Conservation (phyloP, 2,113 vertebrate genomes). For the Varanus salvator region DNA sequence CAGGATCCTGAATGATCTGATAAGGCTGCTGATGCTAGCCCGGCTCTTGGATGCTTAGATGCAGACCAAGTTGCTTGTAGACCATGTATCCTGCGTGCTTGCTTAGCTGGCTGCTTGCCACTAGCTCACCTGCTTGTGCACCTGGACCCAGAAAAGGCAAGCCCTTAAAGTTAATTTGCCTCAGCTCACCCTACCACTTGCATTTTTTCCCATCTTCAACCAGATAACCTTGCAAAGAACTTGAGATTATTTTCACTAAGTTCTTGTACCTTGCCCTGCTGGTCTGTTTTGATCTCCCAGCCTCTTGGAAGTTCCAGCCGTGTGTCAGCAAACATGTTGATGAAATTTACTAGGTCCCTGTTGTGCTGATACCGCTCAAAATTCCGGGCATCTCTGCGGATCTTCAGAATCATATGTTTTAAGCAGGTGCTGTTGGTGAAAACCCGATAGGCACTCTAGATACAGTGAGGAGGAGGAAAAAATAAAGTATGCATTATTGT, state of each 20-base stretch:
- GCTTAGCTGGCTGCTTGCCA: too few species aligned
- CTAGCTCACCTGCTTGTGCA: background rate
- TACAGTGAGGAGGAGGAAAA: slow-evolving; percentile 37
- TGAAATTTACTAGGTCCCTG: slow-evolving; percentile 95
- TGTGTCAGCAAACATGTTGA: slow-evolving; percentile 96
- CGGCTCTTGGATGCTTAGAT: background rate
- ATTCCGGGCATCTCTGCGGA: slow-evolving; percentile 93
- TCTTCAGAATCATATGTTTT: slow-evolving; percentile 99
- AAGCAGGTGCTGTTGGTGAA: slow-evolving; percentile 98
- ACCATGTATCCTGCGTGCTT: background rate
- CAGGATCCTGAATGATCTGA: background rate
- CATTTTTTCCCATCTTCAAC: background rate
- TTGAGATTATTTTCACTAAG: background rate
- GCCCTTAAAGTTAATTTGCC: background rate
- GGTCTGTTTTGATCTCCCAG: slow-evolving; percentile 98
- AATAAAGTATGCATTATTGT: background rate
- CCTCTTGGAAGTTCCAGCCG: slow-evolving; percentile 93
- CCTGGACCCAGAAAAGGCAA: background rate
- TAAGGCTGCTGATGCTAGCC: background rate
- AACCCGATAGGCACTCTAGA: slow-evolving; percentile 93
- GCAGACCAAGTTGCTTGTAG: background rate
- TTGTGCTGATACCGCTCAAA: slow-evolving; percentile 99
- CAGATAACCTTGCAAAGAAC: background rate
- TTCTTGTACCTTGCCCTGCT: slow-evolving; percentile 92
- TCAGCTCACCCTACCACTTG: background rate